phyloP scores from a whole-genome alignment of 1,140 invertebrate genomes.

The Saxidomus purpurata region DNA sequence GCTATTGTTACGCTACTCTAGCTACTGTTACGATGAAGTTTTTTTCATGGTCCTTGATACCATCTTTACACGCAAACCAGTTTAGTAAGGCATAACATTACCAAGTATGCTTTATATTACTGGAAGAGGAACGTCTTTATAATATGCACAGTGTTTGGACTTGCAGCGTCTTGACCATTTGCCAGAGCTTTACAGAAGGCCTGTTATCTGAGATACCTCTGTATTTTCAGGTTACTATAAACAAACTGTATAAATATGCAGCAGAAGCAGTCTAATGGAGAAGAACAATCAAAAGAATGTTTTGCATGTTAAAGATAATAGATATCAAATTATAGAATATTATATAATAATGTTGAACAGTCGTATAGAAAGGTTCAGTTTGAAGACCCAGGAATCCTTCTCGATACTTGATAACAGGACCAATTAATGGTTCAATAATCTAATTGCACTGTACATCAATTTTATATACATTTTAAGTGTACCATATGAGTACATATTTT shows the following conservation, averaged over 20 bases:
- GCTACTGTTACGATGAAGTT: conserved; percentile 17
- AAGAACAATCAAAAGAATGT: too few species aligned
- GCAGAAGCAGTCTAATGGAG: not conserved
- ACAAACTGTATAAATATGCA: not conserved
- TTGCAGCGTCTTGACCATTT: not conserved
- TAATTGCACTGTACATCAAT: too few species aligned
- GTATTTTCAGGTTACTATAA: not conserved
- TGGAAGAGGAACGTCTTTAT: too few species aligned
- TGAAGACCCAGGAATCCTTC: too few species aligned
- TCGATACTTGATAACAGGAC: too few species aligned
- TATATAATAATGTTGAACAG: too few species aligned
- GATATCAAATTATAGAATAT: too few species aligned
- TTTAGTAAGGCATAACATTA: not conserved
- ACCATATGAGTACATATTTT: too few species aligned
- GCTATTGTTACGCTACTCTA: conserved; percentile 18
- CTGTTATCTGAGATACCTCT: not conserved
- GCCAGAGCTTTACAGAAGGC: not conserved
- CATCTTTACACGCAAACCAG: not conserved
- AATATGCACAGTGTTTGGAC: not conserved
- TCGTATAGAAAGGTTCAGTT: too few species aligned
- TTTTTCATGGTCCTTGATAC: not conserved
- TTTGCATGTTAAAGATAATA: too few species aligned
- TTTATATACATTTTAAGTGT: not conserved
- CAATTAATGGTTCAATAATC: too few species aligned
- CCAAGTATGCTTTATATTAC: not conserved